Conservation (phyloP, 2,797 vertebrate genomes). For the Linurgus olivaceus region DNA sequence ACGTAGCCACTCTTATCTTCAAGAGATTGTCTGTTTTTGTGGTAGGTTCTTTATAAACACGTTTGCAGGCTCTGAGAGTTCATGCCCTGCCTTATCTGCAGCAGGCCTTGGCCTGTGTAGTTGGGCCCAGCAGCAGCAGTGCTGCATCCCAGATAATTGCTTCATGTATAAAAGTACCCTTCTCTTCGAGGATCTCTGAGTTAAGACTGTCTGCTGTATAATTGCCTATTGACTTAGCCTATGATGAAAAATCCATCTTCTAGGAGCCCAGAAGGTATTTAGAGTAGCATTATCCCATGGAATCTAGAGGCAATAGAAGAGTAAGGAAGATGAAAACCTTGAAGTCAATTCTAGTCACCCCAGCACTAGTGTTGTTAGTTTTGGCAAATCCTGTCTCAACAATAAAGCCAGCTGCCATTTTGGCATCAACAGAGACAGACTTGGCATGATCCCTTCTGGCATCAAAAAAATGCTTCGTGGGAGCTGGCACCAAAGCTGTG, state of each 20-base stretch:
- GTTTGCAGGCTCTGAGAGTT: not conserved
- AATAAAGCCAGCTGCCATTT: slow-evolving; percentile 55
- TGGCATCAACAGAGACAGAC: slow-evolving; percentile 50
- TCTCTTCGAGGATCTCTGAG: not conserved
- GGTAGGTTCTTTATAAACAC: not conserved
- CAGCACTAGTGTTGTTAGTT: slow-evolving; percentile 20
- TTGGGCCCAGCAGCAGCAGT: not conserved
- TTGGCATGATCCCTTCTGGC: slow-evolving; percentile 56
- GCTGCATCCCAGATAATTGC: not conserved
- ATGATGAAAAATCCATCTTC: not conserved
- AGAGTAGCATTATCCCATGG: not conserved
- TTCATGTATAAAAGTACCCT: not conserved
- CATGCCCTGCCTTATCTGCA: not conserved
- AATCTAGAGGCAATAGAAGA: not conserved
- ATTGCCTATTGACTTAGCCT: not conserved
- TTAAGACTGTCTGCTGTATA: not conserved
- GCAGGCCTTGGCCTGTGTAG: not conserved
- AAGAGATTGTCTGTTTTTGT: not conserved
- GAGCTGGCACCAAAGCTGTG: slow-evolving; percentile 54
- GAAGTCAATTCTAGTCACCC: not conserved
- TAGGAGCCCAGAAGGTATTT: not conserved
- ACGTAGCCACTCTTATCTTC: not conserved
- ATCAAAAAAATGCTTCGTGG: slow-evolving; percentile 17
- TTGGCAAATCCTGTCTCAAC: slow-evolving; percentile 38
- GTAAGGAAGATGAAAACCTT: not conserved